phyloP scores from a whole-genome alignment of 2,888 invertebrate species.

The Caenorhabditis doughertyi region DNA sequence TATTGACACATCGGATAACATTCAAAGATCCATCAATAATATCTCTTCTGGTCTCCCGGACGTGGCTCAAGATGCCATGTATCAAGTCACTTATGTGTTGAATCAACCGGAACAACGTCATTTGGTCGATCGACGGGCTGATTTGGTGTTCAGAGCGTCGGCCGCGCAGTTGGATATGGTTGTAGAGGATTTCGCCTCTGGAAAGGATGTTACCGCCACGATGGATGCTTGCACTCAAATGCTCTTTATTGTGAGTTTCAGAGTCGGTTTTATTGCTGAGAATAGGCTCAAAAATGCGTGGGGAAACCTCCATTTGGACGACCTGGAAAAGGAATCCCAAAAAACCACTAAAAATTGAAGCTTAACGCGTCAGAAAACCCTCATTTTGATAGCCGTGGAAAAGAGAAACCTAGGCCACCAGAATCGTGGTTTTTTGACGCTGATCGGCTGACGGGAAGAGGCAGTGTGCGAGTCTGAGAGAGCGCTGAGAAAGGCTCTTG shows the following conservation, averaged over 20 bases:
- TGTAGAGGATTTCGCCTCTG: conserved; percentile 49
- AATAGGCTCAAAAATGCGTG: too few species aligned
- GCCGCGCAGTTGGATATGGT: conserved; percentile 58
- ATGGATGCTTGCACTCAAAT: conserved; percentile 62
- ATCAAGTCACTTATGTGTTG: conserved; percentile 61
- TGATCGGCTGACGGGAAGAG: too few species aligned
- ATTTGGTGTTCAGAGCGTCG: conserved; percentile 59
- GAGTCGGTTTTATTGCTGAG: too few species aligned
- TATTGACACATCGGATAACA: conserved; percentile 72
- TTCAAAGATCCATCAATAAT: conserved; percentile 76
- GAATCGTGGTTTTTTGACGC: too few species aligned
- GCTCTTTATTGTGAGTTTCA: conserved; percentile 58
- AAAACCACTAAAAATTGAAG: too few species aligned
- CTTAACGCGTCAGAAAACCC: too few species aligned
- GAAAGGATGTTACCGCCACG: conserved; percentile 35
- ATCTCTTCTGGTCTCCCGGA: conserved; percentile 69
- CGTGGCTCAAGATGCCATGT: conserved; percentile 70
- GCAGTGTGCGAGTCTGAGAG: too few species aligned
- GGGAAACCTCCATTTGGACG: too few species aligned
- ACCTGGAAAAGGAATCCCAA: too few species aligned
- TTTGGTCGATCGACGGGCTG: conserved; percentile 57
- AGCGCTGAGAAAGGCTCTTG: too few species aligned
- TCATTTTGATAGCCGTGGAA: too few species aligned
- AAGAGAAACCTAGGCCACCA: too few species aligned
- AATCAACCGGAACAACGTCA: conserved; percentile 62